phyloP scores from a whole-genome alignment of 2,888 invertebrate genomes.

The Drosophila yooni region DNA sequence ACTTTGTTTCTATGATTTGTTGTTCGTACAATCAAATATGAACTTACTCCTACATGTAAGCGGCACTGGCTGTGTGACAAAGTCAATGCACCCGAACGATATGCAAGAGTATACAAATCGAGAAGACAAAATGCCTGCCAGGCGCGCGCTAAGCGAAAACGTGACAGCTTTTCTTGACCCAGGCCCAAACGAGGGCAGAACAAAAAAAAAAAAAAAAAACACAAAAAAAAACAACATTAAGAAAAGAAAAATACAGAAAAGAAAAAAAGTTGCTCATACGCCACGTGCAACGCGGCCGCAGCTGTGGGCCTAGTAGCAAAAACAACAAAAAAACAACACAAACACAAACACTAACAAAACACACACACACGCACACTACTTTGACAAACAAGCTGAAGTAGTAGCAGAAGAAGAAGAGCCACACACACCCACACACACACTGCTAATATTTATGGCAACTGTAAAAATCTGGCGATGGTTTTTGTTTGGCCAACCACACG shows the following conservation, averaged over 20 bases:
- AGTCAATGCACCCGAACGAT: neutral
- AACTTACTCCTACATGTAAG: rapidly evolving
- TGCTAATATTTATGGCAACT: slow-evolving; percentile 61
- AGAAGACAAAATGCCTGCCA: slow-evolving; percentile 49
- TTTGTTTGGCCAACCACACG: slow-evolving; percentile 72
- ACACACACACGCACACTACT: slow-evolving; percentile 35
- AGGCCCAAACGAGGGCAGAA: slow-evolving; percentile 39
- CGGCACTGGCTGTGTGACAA: neutral
- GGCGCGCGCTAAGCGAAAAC: slow-evolving; percentile 67
- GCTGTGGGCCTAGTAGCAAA: slow-evolving; percentile 71
- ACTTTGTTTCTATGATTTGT: neutral
- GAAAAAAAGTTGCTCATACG: slow-evolving; percentile 68
- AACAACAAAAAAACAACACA: neutral
- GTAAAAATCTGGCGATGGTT: slow-evolving; percentile 67
- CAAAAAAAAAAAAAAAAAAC: slow-evolving; percentile 17
- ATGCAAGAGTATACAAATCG: slow-evolving; percentile 22
- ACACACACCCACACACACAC: slow-evolving; percentile 21
- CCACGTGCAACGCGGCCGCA: slow-evolving; percentile 73
- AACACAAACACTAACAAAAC: slow-evolving; percentile 41
- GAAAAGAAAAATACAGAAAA: slow-evolving; percentile 29
- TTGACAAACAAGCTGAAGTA: slow-evolving; percentile 28
- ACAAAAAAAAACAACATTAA: slow-evolving; percentile 18
- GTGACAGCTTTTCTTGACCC: slow-evolving; percentile 73
- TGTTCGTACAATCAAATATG: neutral
- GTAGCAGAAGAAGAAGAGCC: slow-evolving; percentile 12